Evolutionary conservation across 2,113 vertebrate species (phyloP).

Genomic region (Centropus unirufus): DNA sequence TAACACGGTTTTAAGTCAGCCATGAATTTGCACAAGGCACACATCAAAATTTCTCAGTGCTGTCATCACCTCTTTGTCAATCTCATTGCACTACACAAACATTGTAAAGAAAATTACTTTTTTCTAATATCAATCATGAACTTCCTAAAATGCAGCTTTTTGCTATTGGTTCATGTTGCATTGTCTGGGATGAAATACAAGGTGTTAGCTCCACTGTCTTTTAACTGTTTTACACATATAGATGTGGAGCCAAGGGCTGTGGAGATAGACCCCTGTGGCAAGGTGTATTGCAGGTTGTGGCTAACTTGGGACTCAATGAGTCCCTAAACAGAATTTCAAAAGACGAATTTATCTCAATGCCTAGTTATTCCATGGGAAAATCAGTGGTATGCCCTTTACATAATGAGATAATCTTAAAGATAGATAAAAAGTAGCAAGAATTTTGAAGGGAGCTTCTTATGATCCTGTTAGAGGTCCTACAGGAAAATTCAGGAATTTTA

Average conservation of each 20-base stretch:
- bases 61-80: background rate
- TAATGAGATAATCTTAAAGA: background rate
- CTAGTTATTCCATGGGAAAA: background rate
- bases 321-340: background rate
- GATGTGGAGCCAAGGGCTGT: background rate
- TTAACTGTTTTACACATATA: background rate
- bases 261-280: background rate
- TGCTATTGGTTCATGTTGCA: background rate
- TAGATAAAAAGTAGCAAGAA: background rate
- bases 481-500: background rate
- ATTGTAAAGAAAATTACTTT: background rate
- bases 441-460: background rate
- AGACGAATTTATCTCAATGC: background rate
- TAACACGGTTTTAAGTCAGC: background rate
- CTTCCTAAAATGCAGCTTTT: background rate
- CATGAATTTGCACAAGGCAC: background rate
- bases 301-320: background rate
- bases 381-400: fast-evolving
- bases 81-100: fast-evolving
- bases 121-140: background rate
- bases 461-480: background rate
- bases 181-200: background rate
- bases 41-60: background rate
- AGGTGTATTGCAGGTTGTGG: background rate
- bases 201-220: background rate